These are phyloP conservation scores for Mya arenaria DNA, from an alignment of 1,140 invertebrate species.

Conservation along the genomic window DNA sequence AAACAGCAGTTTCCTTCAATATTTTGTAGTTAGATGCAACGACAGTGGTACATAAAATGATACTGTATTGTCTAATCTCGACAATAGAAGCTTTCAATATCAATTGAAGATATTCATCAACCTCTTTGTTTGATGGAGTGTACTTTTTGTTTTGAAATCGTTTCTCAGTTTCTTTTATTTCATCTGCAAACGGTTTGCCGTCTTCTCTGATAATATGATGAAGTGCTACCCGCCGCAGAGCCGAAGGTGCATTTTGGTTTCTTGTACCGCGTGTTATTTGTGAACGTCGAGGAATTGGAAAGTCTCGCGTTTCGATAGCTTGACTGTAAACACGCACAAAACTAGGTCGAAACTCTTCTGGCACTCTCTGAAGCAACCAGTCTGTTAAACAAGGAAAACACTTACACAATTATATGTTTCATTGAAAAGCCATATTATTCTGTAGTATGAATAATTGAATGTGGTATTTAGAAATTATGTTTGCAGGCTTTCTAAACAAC, in stretches of 20 bases:
- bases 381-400: constrained; percentile 48
- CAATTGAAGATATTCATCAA: constrained; percentile 57
- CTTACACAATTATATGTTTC: neutral
- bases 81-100: constrained; percentile 54
- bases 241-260: constrained; percentile 32
- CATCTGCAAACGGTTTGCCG: constrained; percentile 61
- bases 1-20: constrained; percentile 36
- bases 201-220: constrained; percentile 64
- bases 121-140: neutral
- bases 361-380: constrained; percentile 57
- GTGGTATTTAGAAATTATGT: neutral
- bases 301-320: constrained; percentile 59
- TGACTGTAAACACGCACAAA: constrained; percentile 68
- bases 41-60: constrained; percentile 61
- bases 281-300: constrained; percentile 62
- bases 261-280: constrained; percentile 15
- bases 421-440: neutral
- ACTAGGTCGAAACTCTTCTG: constrained; percentile 55
- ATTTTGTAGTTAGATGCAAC: constrained; percentile 56
- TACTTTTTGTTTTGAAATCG: constrained; percentile 24
- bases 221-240: constrained; percentile 57
- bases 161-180: constrained; percentile 61
- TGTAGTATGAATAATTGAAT: neutral
- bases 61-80: constrained; percentile 59
- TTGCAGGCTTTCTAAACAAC: neutral